These are phyloP conservation scores for Montipora foliosa DNA, from an alignment of 64 coral and sea anemone genomes.

Conservation along the genomic window DNA sequence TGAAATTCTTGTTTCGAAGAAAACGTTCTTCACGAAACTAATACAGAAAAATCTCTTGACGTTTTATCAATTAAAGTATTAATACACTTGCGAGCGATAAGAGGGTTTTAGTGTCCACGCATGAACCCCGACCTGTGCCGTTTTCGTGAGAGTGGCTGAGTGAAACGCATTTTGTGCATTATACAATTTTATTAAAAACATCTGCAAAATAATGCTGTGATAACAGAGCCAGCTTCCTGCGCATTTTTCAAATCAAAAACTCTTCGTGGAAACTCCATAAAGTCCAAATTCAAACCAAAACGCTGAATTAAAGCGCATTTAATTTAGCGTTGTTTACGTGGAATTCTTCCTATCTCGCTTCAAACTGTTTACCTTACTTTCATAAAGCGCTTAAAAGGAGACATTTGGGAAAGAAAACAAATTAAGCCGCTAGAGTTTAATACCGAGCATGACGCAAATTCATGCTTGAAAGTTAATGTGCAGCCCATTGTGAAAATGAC, in stretches of 20 bases:
- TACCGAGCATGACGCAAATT: not conserved
- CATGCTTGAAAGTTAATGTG: not conserved
- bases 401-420: not conserved
- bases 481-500: not conserved
- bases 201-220: not conserved
- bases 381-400: slow-evolving; percentile 8
- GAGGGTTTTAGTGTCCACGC: not conserved
- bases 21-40: not conserved
- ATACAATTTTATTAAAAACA: not conserved
- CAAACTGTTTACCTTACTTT: not conserved
- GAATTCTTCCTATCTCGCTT: not conserved
- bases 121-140: too few species aligned
- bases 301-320: not conserved
- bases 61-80: not conserved
- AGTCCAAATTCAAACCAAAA: not conserved
- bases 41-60: not conserved
- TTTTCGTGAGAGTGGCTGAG: too few species aligned
- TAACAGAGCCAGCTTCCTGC: not conserved
- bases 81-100: not conserved
- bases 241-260: not conserved
- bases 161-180: too few species aligned
- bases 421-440: not conserved
- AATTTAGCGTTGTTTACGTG: not conserved
- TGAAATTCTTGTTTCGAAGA: not conserved
- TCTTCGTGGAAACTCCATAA: not conserved